Evolutionary conservation across 2,113 vertebrate species (phyloP).

Genomic region (Ochotona princeps): DNA sequence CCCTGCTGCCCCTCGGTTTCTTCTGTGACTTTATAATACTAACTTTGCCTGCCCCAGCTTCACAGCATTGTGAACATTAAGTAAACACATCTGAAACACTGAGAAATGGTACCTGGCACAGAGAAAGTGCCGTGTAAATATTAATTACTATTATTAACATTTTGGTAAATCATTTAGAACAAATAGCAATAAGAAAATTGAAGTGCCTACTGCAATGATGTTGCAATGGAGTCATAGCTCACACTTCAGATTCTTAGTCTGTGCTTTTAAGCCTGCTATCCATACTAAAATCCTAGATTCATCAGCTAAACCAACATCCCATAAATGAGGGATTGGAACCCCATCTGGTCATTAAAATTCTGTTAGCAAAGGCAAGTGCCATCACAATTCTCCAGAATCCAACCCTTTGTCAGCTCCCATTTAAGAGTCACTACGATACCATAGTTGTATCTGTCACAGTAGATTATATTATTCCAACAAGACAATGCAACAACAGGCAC

Average conservation of each 20-base stretch:
- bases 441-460: conserved; percentile 81
- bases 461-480: conserved; percentile 73
- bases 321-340: not conserved
- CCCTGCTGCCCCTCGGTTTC: not conserved
- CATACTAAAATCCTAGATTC: conserved; percentile 1
- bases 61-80: conserved; percentile 41
- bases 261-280: conserved; percentile 26
- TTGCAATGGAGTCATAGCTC: not conserved
- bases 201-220: too few species aligned
- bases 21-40: not conserved
- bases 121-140: conserved; percentile 44
- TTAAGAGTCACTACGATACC: conserved; percentile 72
- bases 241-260: conserved; percentile 25
- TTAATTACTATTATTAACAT: conserved; percentile 44
- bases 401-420: conserved; percentile 59
- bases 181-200: too few species aligned
- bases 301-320: conserved; percentile 28
- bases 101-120: conserved; percentile 30
- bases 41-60: not conserved
- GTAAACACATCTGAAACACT: conserved; percentile 46
- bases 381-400: conserved; percentile 28
- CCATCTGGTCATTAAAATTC: conserved; percentile 67
- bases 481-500: conserved; percentile 67
- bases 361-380: conserved; percentile 34
- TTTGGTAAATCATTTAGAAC: conserved; percentile 20